Percentiles rank a stretch among this genome's conserved stretches.
These are phyloP conservation scores for Sipha maydis DNA, from an alignment of 2,888 invertebrate species.

Conservation along the genomic window DNA sequence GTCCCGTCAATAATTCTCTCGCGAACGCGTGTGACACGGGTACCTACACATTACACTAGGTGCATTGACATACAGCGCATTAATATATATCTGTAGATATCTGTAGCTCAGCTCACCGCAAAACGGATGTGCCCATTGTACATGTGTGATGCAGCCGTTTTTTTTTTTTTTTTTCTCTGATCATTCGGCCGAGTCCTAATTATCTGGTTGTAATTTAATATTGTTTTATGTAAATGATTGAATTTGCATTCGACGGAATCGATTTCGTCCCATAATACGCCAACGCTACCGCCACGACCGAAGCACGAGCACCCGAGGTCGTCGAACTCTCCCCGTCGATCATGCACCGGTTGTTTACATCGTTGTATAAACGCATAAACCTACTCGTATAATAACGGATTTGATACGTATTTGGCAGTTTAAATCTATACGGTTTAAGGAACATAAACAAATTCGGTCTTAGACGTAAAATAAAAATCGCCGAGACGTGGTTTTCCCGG, in stretches of 20 bases:
- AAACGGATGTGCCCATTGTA: constrained; percentile 51
- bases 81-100: not conserved
- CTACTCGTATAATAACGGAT: no score
- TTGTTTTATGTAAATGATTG: constrained; percentile 37
- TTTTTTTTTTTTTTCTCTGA: no score
- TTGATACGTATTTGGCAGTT: not conserved
- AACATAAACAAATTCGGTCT: not conserved
- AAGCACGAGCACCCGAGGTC: not conserved
- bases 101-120: not conserved
- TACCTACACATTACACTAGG: not conserved
- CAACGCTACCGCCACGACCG: not conserved
- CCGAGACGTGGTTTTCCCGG: not conserved
- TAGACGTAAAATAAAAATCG: not conserved
- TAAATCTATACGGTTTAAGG: not conserved
- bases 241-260: constrained; percentile 48
- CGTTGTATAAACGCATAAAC: not conserved
- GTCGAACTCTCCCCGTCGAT: not conserved
- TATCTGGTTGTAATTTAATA: constrained; percentile 55
- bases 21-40: not conserved
- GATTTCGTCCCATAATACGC: constrained; percentile 24
- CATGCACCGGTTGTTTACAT: not conserved
- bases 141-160: constrained; percentile 6
- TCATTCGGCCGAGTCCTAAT: constrained; percentile 54
- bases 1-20: not conserved
- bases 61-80: no score